These are phyloP conservation scores for Aegithalos caudatus DNA, from an alignment of 2,113 vertebrate species.

Conservation along the genomic window DNA sequence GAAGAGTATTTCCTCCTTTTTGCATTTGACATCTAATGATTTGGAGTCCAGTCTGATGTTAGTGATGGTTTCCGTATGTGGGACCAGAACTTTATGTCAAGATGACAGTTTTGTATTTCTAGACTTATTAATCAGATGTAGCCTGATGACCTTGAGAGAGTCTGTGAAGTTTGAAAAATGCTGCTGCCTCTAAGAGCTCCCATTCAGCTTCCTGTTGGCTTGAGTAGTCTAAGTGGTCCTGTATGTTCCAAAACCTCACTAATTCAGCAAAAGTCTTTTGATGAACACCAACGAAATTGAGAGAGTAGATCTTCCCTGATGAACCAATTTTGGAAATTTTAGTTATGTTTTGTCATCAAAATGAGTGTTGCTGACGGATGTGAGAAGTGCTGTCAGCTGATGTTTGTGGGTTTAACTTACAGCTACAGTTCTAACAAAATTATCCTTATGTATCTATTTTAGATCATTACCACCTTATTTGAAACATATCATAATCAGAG, in stretches of 20 bases:
- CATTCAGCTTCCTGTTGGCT: background rate
- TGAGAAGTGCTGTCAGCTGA: conserved; percentile 53
- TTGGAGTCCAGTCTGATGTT: background rate
- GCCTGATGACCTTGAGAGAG: background rate
- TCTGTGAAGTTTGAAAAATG: background rate
- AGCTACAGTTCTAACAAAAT: conserved; percentile 15
- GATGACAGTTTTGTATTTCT: background rate
- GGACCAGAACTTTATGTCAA: background rate
- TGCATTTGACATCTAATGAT: background rate
- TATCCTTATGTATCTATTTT: conserved; percentile 50
- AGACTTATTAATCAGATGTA: background rate
- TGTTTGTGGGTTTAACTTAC: conserved; percentile 34
- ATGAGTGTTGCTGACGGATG: conserved; percentile 15
- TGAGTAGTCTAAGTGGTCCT: background rate
- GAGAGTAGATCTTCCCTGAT: conserved; percentile 10
- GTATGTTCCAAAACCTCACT: background rate
- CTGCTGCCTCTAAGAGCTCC: background rate
- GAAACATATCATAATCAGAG: conserved; percentile 3
- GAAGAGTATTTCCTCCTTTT: background rate
- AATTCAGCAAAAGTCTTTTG: conserved; percentile 34
- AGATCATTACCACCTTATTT: conserved; percentile 24
- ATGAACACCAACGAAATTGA: conserved; percentile 1
- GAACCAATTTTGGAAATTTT: conserved; percentile 38
- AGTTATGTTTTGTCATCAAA: conserved; percentile 58
- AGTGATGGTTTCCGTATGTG: background rate